phyloP scores from a whole-genome alignment of 2,797 vertebrate species.

The Chaenodraco wilsoni region DNA sequence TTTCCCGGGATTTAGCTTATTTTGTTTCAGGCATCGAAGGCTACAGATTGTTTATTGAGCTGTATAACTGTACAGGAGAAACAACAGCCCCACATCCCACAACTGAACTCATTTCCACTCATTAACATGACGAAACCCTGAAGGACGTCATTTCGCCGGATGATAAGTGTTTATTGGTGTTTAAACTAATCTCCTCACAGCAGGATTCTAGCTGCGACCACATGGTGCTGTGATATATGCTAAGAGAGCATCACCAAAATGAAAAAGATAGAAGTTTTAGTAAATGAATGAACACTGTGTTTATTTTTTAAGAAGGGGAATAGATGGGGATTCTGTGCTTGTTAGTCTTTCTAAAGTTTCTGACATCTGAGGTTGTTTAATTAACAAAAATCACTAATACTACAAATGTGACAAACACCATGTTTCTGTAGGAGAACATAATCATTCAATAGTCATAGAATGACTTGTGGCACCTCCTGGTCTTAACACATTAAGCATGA shows the following conservation, averaged over 20 bases:
- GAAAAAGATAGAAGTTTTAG: too few species aligned
- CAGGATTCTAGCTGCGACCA: neutral
- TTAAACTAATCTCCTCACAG: conserved; percentile 10
- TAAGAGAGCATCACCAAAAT: too few species aligned
- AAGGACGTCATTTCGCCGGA: neutral
- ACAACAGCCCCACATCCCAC: neutral
- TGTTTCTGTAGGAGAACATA: conserved; percentile 2
- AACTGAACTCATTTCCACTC: neutral
- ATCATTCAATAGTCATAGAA: neutral
- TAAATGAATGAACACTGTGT: too few species aligned
- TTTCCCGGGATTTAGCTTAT: neutral
- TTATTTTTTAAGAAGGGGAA: neutral
- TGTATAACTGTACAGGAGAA: neutral
- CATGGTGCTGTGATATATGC: neutral
- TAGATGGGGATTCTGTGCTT: neutral
- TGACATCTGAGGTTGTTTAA: neutral
- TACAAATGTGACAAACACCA: neutral
- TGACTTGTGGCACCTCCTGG: conserved; percentile 3
- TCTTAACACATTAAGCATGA: neutral
- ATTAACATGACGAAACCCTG: neutral
- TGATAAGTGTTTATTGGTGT: neutral
- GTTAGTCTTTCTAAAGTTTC: neutral
- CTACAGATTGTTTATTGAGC: neutral
- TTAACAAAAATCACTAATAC: neutral
- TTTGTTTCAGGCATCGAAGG: neutral